A percentile compares a stretch with the other conserved stretches of the same genome.
Conservation (phyloP, 2,797 vertebrate genomes). For the Sebastes reedi region DNA sequence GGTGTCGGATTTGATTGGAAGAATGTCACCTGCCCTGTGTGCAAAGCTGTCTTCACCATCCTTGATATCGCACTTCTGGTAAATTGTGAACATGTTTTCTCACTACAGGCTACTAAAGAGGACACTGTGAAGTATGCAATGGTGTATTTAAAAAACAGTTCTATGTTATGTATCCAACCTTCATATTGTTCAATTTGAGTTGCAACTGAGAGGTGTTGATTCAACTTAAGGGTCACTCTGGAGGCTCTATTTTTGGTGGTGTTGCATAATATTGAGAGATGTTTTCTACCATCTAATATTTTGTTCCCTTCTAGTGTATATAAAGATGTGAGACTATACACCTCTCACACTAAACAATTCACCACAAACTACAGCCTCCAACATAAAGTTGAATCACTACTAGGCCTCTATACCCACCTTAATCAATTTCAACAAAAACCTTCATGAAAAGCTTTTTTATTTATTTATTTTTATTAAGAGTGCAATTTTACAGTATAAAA, state of each 20-base stretch:
- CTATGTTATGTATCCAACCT: background rate
- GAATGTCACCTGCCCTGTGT: slow-evolving; percentile 78
- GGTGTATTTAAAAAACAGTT: background rate
- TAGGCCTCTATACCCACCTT: too few species aligned
- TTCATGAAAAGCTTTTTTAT: too few species aligned
- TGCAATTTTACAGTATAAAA: too few species aligned
- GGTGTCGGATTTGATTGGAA: slow-evolving; percentile 72
- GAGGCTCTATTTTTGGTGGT: background rate
- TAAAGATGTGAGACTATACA: background rate
- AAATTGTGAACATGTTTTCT: slow-evolving; percentile 38
- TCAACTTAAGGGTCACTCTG: background rate
- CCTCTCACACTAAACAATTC: background rate
- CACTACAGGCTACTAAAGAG: background rate
- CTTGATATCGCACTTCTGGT: slow-evolving; percentile 83
- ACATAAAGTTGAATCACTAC: background rate
- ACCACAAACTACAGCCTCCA: background rate
- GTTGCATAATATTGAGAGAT: background rate
- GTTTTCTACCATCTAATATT: background rate
- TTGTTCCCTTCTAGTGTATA: background rate
- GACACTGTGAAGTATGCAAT: background rate
- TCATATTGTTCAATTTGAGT: background rate
- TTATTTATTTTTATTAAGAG: too few species aligned
- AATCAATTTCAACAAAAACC: too few species aligned
- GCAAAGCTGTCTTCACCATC: slow-evolving; percentile 77
- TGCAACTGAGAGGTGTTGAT: background rate